Evolutionary conservation across 2,888 invertebrate genomes (phyloP).

Genomic region (Disparrhopalites patrizii): DNA sequence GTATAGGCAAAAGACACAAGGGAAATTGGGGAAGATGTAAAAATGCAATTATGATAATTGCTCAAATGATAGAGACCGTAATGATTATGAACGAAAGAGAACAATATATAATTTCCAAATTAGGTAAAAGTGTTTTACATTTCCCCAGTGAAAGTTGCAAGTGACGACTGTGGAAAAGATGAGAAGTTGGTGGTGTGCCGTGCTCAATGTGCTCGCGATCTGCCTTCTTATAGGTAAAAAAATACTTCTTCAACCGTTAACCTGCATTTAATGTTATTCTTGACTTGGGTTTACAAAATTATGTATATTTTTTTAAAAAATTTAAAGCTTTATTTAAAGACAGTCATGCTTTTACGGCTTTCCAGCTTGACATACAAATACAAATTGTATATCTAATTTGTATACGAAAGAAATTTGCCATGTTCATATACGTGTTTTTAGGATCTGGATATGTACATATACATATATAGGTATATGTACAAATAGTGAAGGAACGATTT

Average conservation of each 20-base stretch:
- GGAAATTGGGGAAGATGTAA: no score
- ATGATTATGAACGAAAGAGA: no score
- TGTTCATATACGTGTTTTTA: neutral
- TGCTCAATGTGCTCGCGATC: constrained; percentile 11
- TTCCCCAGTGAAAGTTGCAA: no score
- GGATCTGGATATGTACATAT: neutral
- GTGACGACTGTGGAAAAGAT: neutral
- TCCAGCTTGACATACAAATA: no score
- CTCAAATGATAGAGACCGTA: no score
- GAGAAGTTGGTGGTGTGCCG: constrained; percentile 4
- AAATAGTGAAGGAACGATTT: neutral
- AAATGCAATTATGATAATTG: no score
- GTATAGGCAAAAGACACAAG: no score
- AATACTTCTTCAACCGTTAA: neutral
- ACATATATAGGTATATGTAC: neutral
- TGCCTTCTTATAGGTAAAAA: constrained; percentile 25
- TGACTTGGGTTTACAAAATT: neutral
- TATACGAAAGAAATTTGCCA: neutral
- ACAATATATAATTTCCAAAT: no score
- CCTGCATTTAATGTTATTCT: neutral
- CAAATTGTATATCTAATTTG: neutral
- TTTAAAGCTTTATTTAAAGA: neutral
- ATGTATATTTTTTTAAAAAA: neutral
- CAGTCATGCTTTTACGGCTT: neutral
- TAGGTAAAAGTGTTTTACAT: no score